phyloP scores from a whole-genome alignment of 1,140 invertebrate genomes.

The Harpegnathos saltator region DNA sequence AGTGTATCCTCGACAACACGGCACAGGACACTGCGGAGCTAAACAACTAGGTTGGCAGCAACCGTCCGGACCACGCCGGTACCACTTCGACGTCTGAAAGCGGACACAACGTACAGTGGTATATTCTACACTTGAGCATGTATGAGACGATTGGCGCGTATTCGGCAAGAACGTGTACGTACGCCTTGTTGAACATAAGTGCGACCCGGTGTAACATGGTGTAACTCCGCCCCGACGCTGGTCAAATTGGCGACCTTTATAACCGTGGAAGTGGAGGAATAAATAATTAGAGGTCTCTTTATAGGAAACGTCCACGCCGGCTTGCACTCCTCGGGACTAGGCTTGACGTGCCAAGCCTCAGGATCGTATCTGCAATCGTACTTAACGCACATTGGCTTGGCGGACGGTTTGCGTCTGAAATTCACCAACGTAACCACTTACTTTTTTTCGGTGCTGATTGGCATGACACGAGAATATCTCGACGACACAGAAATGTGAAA shows the following conservation, averaged over 20 bases:
- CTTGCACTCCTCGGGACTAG: conserved; percentile 79
- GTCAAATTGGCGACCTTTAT: conserved; percentile 70
- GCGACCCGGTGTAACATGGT: conserved; percentile 72
- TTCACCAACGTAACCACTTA: conserved; percentile 6
- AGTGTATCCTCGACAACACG: neutral
- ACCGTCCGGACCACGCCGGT: conserved; percentile 68
- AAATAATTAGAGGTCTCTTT: conserved; percentile 80
- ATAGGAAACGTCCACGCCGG: conserved; percentile 78
- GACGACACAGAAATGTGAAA: too few relatives aligned
- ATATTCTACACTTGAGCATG: neutral
- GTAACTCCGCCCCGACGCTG: conserved; percentile 66
- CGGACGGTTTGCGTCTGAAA: conserved; percentile 67
- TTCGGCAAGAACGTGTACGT: conserved; percentile 42
- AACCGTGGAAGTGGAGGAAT: conserved; percentile 69
- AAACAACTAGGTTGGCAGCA: conserved; percentile 76
- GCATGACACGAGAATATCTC: too few relatives aligned
- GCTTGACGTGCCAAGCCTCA: conserved; percentile 73
- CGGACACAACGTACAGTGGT: conserved; percentile 7
- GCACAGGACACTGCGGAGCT: conserved; percentile 62
- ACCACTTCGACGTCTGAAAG: conserved; percentile 77
- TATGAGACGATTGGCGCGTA: conserved; percentile 2
- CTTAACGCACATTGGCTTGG: conserved; percentile 65
- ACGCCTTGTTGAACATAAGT: conserved; percentile 71
- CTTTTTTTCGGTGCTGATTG: neutral
- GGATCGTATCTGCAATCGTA: conserved; percentile 76